Percentiles rank a stretch among this genome's conserved stretches.
Conservation (phyloP, 2,797 vertebrate genomes). For the Cyclopterus lumpus region DNA sequence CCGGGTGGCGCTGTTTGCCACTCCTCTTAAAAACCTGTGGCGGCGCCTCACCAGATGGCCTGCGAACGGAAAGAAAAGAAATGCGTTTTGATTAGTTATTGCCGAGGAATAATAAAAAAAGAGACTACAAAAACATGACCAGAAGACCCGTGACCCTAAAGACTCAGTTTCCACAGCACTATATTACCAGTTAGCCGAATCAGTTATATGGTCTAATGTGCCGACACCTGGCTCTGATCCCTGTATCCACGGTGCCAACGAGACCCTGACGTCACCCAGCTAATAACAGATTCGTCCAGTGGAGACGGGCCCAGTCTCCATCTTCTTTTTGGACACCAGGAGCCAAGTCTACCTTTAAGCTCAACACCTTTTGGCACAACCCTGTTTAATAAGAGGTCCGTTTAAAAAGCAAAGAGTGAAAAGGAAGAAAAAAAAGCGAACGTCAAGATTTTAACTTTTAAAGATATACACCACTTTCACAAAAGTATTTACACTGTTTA, state of each 20-base stretch:
- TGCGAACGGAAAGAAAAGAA: constrained; percentile 17
- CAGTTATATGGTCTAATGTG: constrained; percentile 22
- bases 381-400: too few species aligned
- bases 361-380: too few species aligned
- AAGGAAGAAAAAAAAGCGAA: too few species aligned
- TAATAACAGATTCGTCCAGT: constrained; percentile 72
- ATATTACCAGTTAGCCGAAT: constrained; percentile 7
- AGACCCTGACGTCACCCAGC: constrained; percentile 54
- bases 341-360: neutral
- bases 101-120: neutral
- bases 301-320: neutral
- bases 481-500: too few species aligned
- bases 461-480: too few species aligned
- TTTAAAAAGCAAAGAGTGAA: too few species aligned
- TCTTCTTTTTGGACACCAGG: neutral
- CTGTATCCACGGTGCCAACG: constrained; percentile 15
- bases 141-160: neutral
- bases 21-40: constrained; percentile 59
- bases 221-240: constrained; percentile 55
- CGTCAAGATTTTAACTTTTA: too few species aligned
- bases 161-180: neutral
- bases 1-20: constrained; percentile 69
- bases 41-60: constrained; percentile 71
- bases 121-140: neutral
- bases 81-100: neutral